Percentiles rank a stretch among this genome's conserved stretches.
phyloP scores from a whole-genome alignment of 2,797 vertebrate genomes.

The Oreochromis grahami region DNA sequence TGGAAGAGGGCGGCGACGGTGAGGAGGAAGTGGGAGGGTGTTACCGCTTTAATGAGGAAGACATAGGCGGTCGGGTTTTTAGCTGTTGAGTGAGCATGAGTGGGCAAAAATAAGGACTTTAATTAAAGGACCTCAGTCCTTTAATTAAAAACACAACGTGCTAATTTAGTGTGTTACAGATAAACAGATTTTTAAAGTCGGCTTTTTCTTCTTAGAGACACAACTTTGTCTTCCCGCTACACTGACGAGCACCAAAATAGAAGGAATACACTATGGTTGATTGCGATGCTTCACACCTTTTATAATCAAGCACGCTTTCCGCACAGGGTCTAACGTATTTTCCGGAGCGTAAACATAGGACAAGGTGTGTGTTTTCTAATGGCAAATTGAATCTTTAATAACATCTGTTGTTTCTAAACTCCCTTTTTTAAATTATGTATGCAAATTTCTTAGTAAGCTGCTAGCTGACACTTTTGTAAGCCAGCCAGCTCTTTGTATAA shows the following conservation, averaged over 20 bases:
- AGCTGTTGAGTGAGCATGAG: conserved; percentile 63
- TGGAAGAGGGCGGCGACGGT: conserved; percentile 63
- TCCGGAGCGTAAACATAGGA: background rate
- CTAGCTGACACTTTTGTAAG: background rate
- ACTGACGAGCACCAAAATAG: background rate
- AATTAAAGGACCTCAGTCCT: background rate
- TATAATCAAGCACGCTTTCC: background rate
- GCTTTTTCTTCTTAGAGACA: background rate
- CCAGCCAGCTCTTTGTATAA: background rate
- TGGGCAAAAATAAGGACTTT: background rate
- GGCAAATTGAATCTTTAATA: background rate
- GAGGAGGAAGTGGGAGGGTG: conserved; percentile 50
- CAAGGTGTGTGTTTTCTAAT: background rate
- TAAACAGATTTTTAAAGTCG: background rate
- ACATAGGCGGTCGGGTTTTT: conserved; percentile 69
- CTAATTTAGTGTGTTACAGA: background rate
- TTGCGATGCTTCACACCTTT: background rate
- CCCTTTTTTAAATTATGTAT: background rate
- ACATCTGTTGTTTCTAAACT: background rate
- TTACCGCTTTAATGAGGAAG: conserved; percentile 79
- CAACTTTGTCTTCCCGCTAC: background rate
- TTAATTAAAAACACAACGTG: background rate
- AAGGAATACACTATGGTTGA: background rate
- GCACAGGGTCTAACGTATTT: background rate
- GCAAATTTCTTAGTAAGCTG: background rate